A percentile compares a stretch with the other conserved stretches of the same genome.
These are phyloP conservation scores for Prunella himalayana DNA, from an alignment of 2,113 vertebrate genomes.

Conservation along the genomic window DNA sequence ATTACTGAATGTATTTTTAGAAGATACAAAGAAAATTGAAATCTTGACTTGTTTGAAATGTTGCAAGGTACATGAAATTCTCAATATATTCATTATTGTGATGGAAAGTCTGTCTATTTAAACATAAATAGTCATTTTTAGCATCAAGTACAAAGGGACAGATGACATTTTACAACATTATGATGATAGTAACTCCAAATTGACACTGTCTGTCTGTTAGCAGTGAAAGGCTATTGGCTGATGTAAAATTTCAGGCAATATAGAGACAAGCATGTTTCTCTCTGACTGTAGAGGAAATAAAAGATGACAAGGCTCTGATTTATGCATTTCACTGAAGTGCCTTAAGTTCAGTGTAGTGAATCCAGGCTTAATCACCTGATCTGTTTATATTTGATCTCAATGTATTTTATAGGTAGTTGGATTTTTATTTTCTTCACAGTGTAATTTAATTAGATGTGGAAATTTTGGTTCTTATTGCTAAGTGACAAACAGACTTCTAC, in stretches of 20 bases:
- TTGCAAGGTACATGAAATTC: background rate
- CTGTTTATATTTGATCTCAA: background rate
- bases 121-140: background rate
- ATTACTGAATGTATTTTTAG: background rate
- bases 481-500: background rate
- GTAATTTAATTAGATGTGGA: background rate
- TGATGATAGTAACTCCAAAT: background rate
- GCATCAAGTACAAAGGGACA: background rate
- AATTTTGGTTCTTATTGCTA: background rate
- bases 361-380: background rate
- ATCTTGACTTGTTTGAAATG: background rate
- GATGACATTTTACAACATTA: background rate
- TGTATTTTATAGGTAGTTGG: background rate
- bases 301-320: background rate
- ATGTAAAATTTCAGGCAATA: background rate
- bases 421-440: background rate
- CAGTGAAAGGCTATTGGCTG: background rate
- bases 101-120: background rate
- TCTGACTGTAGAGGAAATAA: background rate
- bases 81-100: background rate
- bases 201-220: background rate
- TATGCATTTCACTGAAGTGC: background rate
- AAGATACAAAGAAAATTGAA: background rate
- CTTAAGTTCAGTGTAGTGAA: background rate
- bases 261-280: background rate